Evolutionary conservation across 2,888 invertebrate species (phyloP).

Genomic region (Sesia apiformis): DNA sequence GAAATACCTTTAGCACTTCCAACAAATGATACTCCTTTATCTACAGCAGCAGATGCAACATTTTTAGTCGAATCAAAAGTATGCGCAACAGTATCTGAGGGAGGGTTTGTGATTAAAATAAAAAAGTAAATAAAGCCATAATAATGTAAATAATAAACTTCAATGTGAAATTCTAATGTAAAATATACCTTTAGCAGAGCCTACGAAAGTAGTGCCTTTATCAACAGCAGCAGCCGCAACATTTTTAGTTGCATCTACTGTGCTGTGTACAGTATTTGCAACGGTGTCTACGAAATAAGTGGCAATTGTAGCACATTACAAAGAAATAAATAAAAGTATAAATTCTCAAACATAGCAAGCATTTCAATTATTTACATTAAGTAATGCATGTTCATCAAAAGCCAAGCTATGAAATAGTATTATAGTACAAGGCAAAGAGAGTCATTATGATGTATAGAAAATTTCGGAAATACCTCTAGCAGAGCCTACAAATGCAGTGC

Average conservation of each 20-base stretch:
- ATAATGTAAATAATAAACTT: neutral
- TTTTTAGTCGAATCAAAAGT: slow-evolving; percentile 26
- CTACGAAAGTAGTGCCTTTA: slow-evolving; percentile 26
- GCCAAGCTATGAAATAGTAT: no score
- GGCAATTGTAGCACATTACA: neutral
- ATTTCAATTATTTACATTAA: no score
- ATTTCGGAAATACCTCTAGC: slow-evolving; percentile 25
- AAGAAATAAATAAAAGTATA: no score
- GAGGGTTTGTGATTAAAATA: neutral
- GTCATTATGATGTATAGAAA: no score
- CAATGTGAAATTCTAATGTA: no score
- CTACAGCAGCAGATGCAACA: slow-evolving; percentile 19
- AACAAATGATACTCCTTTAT: slow-evolving; percentile 17
- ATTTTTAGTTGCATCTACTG: slow-evolving; percentile 39
- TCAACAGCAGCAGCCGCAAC: slow-evolving; percentile 31
- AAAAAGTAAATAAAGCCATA: neutral
- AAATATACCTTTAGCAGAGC: slow-evolving; percentile 26
- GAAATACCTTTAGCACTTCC: slow-evolving; percentile 29
- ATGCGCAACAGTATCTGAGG: slow-evolving; percentile 9
- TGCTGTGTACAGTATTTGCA: slow-evolving; percentile 22
- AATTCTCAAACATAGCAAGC: no score
- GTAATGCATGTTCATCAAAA: no score
- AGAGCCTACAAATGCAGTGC: slow-evolving; percentile 28
- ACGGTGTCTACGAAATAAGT: slow-evolving; percentile 32
- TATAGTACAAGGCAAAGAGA: no score